phyloP scores from a whole-genome alignment of 2,113 vertebrate species.

The Calonectris borealis region DNA sequence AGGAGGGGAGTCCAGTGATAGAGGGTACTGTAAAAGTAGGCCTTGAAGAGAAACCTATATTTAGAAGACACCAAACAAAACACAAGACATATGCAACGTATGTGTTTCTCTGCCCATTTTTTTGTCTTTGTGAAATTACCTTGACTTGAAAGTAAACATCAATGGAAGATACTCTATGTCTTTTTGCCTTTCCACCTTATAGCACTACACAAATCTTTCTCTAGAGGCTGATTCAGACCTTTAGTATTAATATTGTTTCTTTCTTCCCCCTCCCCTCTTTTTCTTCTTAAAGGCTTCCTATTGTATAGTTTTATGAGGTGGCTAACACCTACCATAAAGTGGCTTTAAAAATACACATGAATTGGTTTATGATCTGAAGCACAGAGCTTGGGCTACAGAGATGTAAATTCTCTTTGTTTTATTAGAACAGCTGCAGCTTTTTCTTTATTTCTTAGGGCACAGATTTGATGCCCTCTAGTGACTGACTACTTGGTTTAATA shows the following conservation, averaged over 20 bases:
- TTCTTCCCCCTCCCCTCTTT: background rate
- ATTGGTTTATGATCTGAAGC: background rate
- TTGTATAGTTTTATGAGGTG: background rate
- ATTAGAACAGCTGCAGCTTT: background rate
- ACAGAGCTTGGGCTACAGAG: background rate
- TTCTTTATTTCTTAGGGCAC: background rate
- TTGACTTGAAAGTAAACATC: background rate
- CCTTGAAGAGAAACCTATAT: background rate
- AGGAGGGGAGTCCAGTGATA: background rate
- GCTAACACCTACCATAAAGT: background rate
- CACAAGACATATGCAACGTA: background rate
- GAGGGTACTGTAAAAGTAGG: background rate
- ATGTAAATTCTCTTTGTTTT: background rate
- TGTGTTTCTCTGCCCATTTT: background rate
- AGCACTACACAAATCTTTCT: background rate
- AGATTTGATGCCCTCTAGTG: conserved; percentile 37
- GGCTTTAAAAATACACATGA: background rate
- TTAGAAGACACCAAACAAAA: background rate
- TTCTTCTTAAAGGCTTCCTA: background rate
- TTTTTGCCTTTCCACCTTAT: background rate
- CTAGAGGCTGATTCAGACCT: background rate
- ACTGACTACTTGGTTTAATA: background rate
- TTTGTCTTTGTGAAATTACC: background rate
- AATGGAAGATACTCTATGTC: background rate
- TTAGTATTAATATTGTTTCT: background rate